Conservation (phyloP, 64 coral and sea anemone species). For the Astreopora myriophthalma region DNA sequence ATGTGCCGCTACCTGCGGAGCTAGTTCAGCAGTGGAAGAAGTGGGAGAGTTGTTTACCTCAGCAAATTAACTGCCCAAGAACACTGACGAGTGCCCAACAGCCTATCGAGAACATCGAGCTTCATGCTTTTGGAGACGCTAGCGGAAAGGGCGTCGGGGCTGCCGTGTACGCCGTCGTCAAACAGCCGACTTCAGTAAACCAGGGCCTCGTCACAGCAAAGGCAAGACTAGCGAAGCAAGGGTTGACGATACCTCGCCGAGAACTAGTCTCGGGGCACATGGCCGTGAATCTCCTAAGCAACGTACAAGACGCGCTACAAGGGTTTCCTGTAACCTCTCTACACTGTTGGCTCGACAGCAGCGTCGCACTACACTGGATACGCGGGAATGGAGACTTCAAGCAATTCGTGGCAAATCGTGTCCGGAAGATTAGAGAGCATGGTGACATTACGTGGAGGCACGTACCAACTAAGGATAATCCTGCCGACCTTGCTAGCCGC, state of each 20-base stretch:
- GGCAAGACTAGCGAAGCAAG: constrained; percentile 19
- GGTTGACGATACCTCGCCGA: neutral
- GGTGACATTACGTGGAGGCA: constrained; percentile 19
- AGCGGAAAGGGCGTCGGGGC: neutral
- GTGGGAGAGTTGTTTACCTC: constrained; percentile 44
- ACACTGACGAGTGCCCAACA: constrained; percentile 32
- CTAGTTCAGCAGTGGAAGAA: constrained; percentile 6
- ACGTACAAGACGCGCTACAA: neutral
- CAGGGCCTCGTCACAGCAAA: constrained; percentile 13
- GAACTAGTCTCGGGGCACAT: neutral
- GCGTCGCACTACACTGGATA: constrained; percentile 56
- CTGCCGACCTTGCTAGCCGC: constrained; percentile 31
- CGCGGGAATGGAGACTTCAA: neutral
- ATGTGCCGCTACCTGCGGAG: constrained; percentile 15
- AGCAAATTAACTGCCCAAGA: neutral
- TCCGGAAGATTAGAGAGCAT: constrained; percentile 15
- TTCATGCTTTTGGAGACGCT: neutral
- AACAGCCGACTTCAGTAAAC: constrained; percentile 26
- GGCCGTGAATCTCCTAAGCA: constrained; percentile 3
- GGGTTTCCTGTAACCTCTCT: neutral
- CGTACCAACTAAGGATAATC: constrained; percentile 39
- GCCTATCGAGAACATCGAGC: neutral
- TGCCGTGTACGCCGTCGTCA: neutral
- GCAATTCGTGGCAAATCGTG: constrained; percentile 36
- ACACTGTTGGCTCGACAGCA: constrained; percentile 52